Evolutionary conservation across 2,888 invertebrate genomes (phyloP), one percentile per base, ranked within the genome.

Genomic region (Leptopterna dolabrata): DNA sequence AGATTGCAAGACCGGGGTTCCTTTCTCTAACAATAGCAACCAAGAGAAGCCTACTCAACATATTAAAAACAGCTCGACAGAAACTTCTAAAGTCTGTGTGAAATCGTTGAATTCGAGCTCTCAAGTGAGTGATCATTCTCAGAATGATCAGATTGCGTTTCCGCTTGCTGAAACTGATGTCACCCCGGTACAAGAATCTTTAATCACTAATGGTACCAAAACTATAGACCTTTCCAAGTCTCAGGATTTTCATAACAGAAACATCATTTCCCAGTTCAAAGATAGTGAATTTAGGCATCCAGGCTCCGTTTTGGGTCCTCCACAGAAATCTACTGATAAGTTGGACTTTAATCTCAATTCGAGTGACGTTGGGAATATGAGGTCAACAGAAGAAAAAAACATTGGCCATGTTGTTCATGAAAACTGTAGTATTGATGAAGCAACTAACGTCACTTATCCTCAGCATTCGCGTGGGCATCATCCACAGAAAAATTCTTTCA

Each of bases 41-140:
- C 24, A 63, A 63, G 19, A 6, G 51, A 76, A 73, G 27, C 24
- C 63, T 24, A 24, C 19, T 27, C 19, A 63, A 9, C 11, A 82
- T 81, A 6, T 81, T 80, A 41, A 45, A 41, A 16, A 27, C 0
- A 11, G 51, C 29, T 51, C 47, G 24, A 24, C 36, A n/a, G 73
- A 87, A 36, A 87, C 87, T 29, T 51, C 87, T n/a, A 87, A 78
- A 76, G 27, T 70, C 0, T 41, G 76, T 30, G 71, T 55, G 7
- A 80, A 63, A 30, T 27, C 36, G 3, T 70, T 84, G 36, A 63
- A 63, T 24, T 6, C 63, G 19, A 13, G 63, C 24, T 6, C 13
- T 0, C 63, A 55, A 19, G 19, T 6, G 7, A 55, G 63, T 24
- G 63, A 63, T 63, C 63, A 24, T 63, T 63, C 63, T 13, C 63